Evolutionary conservation across 1,140 invertebrate species (phyloP).

Genomic region (Melipona quadrifasciata): DNA sequence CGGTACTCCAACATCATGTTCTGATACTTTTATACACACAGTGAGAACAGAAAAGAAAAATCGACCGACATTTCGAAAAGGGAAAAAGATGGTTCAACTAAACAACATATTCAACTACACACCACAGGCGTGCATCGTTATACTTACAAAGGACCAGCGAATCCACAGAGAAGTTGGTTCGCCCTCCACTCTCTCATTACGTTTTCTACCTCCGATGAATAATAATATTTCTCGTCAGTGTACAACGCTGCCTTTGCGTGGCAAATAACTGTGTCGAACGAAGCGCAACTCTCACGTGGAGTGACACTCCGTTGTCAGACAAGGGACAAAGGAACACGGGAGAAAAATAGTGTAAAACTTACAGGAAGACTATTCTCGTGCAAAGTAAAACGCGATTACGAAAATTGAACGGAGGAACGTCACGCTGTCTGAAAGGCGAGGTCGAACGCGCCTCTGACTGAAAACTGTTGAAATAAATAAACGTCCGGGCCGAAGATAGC

Average conservation of each 20-base stretch:
- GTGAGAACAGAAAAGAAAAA: neutral
- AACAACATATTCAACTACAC: neutral
- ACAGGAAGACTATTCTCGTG: no score
- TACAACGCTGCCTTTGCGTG: neutral
- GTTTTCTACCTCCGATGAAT: neutral
- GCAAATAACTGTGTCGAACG: neutral
- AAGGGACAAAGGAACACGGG: neutral
- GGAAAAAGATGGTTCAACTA: neutral
- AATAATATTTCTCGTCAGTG: neutral
- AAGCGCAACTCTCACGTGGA: neutral
- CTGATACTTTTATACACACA: neutral
- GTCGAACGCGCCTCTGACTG: no score
- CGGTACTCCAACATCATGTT: neutral
- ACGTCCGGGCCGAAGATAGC: no score
- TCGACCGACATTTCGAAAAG: neutral
- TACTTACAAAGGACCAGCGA: conserved; percentile 1
- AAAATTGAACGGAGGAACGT: neutral
- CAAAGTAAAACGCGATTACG: no score
- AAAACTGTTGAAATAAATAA: no score
- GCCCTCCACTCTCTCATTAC: neutral
- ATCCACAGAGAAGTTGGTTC: neutral
- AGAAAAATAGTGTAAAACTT: neutral
- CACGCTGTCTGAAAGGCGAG: neutral
- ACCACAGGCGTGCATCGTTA: neutral
- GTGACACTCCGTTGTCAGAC: neutral